Base-by-base conservation (phyloP, 2,888 invertebrate genomes). In the Drosophila acutilabella region DNA sequence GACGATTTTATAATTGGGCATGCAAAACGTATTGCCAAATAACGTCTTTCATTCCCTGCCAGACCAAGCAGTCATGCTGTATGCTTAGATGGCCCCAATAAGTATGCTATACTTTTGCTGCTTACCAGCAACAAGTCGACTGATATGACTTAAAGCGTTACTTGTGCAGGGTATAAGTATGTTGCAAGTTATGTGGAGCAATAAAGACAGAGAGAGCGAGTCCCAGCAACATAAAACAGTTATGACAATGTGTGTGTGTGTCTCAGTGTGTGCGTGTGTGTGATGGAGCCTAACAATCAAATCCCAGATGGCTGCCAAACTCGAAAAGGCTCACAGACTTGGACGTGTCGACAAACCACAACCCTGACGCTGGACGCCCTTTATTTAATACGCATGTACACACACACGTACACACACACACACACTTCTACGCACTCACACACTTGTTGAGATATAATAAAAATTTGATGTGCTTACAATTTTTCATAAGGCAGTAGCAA, bases 381-480 rank as follows among this genome's bases (percentile, higher is more conserved):
- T 56, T 38, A 45, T 45, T 56, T 48, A n/a, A 56, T 52, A 38
- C 61, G 8, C 62, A 51, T 26, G 30, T 33, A 56, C 44, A 56
- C 52, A 45, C 54, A 36, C 52, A 41, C 58, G 30, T 5, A 40
- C 41, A 26, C 33, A 44, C 33, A 36, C 33, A 18, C 8, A 18
- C 23, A 8, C 42, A 14, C 11, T 18, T n/a, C 40, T 41, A 40
- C 33, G 26, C 51, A 48, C 48, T 53, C 50, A 47, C 64, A 66
- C 74, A 78, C 67, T 78, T 68, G 79, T 72, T 79, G 70, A 71
- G 64, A 67, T 65, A 74, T 67, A 78, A 86, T 82, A 85, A 80
- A 76, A 82, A 62, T 85, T 74, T 82, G 50, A 81, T 82, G 80
- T 85, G 80, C 83, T 80, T 80, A 68, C 85, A 82, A 82, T 80